Evolutionary conservation across 1,140 invertebrate genomes (phyloP).

Genomic region (Stenopsyche tienmushanensis): DNA sequence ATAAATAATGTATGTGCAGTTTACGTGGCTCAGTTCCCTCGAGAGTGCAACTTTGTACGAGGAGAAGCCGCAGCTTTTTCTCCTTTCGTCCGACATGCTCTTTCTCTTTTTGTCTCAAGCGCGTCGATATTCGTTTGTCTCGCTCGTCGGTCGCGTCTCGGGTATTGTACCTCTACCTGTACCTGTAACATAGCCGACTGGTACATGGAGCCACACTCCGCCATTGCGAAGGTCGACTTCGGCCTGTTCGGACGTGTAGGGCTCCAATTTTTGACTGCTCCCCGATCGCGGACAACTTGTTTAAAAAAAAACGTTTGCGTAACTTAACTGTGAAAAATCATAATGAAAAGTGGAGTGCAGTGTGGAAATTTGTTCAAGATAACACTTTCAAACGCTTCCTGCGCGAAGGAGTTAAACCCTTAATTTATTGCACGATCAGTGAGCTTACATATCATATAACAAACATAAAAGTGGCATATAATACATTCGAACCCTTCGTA

Average conservation of each 20-base stretch:
- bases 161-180: too few relatives aligned
- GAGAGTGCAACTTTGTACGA: slow-evolving; percentile 11
- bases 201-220: not conserved
- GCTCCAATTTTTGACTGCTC: not conserved
- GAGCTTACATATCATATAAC: too few relatives aligned
- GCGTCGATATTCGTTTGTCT: not conserved
- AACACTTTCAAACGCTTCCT: too few relatives aligned
- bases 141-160: slow-evolving; percentile 2
- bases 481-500: too few relatives aligned
- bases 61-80: slow-evolving; percentile 4
- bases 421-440: too few relatives aligned
- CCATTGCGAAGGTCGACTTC: slow-evolving; percentile 28
- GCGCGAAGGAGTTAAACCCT: too few relatives aligned
- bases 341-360: too few relatives aligned
- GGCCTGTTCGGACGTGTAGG: slow-evolving; percentile 10
- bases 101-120: not conserved
- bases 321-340: too few relatives aligned
- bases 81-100: slow-evolving; percentile 1
- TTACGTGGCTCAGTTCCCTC: not conserved
- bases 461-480: too few relatives aligned
- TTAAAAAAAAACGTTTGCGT: too few relatives aligned
- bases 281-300: not conserved
- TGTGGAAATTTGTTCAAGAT: too few relatives aligned
- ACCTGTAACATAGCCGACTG: not conserved
- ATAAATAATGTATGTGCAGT: not conserved